These are phyloP conservation scores for Drosophila antonietae DNA, from an alignment of 2,888 invertebrate genomes.

Conservation along the genomic window DNA sequence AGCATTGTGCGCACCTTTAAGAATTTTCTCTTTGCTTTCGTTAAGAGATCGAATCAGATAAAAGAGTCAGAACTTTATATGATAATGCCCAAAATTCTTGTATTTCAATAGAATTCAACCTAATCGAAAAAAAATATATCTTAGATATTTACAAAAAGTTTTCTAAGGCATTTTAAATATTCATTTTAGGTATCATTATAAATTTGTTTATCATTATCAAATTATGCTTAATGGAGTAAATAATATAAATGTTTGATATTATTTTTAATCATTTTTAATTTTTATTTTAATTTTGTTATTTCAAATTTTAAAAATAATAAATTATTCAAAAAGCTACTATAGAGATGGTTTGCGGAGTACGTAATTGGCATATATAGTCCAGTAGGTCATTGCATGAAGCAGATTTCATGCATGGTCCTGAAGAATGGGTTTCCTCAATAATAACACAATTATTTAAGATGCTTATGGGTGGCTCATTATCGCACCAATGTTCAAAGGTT, in stretches of 20 bases:
- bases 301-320: not conserved
- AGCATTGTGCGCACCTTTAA: not conserved
- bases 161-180: not conserved
- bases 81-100: not conserved
- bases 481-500: slow-evolving; percentile 19
- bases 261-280: not conserved
- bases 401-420: slow-evolving; percentile 20
- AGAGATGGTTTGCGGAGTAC: slow-evolving; percentile 14
- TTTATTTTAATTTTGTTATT: not conserved
- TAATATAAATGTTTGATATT: not conserved
- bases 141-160: not conserved
- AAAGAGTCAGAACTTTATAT: not conserved
- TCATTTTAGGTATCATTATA: too few species aligned
- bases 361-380: slow-evolving; percentile 23
- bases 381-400: not conserved
- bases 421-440: not conserved
- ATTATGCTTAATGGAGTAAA: too few species aligned
- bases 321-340: slow-evolving; percentile 12
- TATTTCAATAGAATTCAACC: not conserved
- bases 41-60: not conserved
- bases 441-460: slow-evolving; percentile 11
- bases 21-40: not conserved
- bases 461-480: not conserved
- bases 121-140: not conserved
- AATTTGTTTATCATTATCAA: too few species aligned